Percentiles rank a stretch among this genome's conserved stretches.
Conservation (phyloP, 2,888 invertebrate species). For the Nomada ruficornis region DNA sequence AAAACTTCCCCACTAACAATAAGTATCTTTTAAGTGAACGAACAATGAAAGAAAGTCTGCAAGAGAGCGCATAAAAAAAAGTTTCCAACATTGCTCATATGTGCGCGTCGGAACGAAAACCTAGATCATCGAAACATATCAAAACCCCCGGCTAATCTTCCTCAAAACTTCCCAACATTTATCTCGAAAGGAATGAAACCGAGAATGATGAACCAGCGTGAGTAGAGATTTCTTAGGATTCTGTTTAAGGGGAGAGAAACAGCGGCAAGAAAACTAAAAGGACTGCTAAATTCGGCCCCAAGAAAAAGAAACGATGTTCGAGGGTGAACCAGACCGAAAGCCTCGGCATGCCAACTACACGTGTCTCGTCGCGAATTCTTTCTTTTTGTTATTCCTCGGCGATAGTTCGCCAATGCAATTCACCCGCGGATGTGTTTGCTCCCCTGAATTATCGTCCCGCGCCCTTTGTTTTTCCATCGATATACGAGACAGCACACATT, state of each 20-base stretch:
- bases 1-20: not conserved
- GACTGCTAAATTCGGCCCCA: conserved; percentile 52
- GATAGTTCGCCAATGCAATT: conserved; percentile 44
- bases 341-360: conserved; percentile 32
- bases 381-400: conserved; percentile 19
- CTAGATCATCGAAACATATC: conserved; percentile 30
- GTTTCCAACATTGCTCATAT: not conserved
- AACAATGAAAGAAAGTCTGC: not conserved
- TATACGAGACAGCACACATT: conserved; percentile 6
- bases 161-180: conserved; percentile 42
- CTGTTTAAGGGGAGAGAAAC: not conserved
- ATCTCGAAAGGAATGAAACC: conserved; percentile 44
- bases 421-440: not conserved
- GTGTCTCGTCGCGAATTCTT: conserved; percentile 39
- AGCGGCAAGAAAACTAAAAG: conserved; percentile 48
- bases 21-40: not conserved
- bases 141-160: conserved; percentile 16
- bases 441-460: not conserved
- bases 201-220: conserved; percentile 45
- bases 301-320: conserved; percentile 21
- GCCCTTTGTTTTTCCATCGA: conserved; percentile 15
- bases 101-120: not conserved
- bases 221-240: conserved; percentile 15
- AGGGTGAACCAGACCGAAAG: conserved; percentile 45
- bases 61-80: not conserved